Conservation (phyloP, 2,113 vertebrate genomes). For the Lagopus leucura region DNA sequence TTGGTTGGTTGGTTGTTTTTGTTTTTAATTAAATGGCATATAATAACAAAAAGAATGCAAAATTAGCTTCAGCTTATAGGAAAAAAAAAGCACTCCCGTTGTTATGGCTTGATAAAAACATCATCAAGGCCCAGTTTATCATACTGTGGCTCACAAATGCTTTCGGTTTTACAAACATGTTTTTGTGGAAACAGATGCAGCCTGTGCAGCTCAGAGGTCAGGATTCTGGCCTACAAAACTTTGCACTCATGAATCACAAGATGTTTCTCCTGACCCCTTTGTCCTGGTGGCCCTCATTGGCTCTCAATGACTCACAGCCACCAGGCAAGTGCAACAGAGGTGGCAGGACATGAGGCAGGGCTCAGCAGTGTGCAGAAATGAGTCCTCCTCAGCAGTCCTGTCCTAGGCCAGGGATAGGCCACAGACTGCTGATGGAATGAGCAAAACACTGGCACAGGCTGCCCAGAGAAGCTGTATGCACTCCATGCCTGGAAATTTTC, state of each 20-base stretch:
- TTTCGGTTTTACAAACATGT: neutral
- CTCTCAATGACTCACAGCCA: neutral
- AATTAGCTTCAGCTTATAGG: neutral
- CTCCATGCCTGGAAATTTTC: too few species aligned
- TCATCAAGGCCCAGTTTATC: neutral
- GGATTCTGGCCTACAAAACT: neutral
- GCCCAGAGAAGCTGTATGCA: too few species aligned
- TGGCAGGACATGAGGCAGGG: accelerated
- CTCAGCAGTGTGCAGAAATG: neutral
- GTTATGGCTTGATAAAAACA: conserved; percentile 1
- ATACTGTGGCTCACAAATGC: accelerated
- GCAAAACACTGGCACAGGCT: too few species aligned
- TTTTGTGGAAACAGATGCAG: neutral
- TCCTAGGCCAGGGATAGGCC: neutral
- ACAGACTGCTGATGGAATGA: accelerated
- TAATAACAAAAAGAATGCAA: neutral
- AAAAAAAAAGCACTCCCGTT: neutral
- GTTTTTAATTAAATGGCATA: neutral
- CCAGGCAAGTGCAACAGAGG: accelerated
- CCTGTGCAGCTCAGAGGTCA: neutral
- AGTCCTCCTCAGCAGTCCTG: neutral
- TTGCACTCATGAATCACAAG: neutral
- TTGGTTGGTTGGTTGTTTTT: neutral
- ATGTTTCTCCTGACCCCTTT: neutral
- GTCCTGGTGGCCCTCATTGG: accelerated